Evolutionary conservation across 2,113 vertebrate species (phyloP), one percentile per base, ranked within the genome.

Genomic region (Dermatemys mawii): DNA sequence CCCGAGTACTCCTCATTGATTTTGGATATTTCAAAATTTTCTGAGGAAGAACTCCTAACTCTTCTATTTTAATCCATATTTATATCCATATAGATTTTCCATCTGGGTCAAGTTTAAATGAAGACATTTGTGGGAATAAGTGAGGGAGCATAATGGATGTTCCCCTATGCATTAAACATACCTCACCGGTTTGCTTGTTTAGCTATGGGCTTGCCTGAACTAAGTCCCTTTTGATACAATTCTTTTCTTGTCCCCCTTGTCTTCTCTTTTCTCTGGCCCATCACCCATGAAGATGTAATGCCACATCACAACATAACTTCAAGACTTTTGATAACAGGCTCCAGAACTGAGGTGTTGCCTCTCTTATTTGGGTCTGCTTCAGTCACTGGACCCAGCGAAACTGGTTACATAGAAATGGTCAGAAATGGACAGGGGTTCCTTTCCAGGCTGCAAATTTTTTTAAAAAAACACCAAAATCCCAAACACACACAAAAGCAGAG

Each of bases 21-120:
- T 48, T 11, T 48, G 48, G 9, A 48, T 48, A 48, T 48, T 48
- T 48, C 48, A 48, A 48, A 10, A 48, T 48, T 51, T 95, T 60
- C 53, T 46, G 6, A 26, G 80, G 44, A 94, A 55, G 88, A 60
- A 88, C 81, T 87, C 85, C 90, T 85, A 78, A 17, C 14, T 29
- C 16, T 1, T 75, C 84, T 46, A 10, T 85, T 81, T 94, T 55
- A 9, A 17, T 10, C 89, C 88, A 29, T 63, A n/a, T 90, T 95
- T 90, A 55, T 32, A 73, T 67, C 49, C 38, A 80, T 57, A 16
- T 14, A 83, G 51, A 78, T 27, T 80, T 54, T 82, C 32, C 81
- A 76, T 24, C n/a, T 78, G 73, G 86, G 88, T 46, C 82, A 94
- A 75, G 29, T 50, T 50, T 88, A 14, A 90, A 93, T 76, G 11